A percentile compares a stretch with the other conserved stretches of the same genome.
Evolutionary conservation across 2,113 vertebrate species (phyloP).

Genomic region (Tenebrosternarchus preto): DNA sequence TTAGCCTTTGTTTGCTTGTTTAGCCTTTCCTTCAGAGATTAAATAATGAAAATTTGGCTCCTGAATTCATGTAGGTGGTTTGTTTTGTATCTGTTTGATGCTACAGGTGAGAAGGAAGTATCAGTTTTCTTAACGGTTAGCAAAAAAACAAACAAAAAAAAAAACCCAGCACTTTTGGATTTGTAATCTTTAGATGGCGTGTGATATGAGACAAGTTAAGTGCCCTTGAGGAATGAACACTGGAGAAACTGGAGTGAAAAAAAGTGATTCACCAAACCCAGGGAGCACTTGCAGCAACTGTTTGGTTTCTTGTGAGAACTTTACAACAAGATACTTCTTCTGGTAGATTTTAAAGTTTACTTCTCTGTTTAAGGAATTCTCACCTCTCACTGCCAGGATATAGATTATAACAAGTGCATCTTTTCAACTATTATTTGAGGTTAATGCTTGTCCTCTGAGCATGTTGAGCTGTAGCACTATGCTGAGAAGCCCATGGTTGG

Average conservation of each 20-base stretch:
- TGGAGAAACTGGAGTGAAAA: conserved; percentile 65
- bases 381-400: conserved; percentile 43
- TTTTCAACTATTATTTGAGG: not conserved
- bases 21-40: not conserved
- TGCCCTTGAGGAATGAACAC: conserved; percentile 47
- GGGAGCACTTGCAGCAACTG: conserved; percentile 55
- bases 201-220: not conserved
- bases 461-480: conserved; percentile 4
- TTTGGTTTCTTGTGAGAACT: conserved; percentile 68
- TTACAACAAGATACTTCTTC: conserved; percentile 64
- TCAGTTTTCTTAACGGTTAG: not conserved
- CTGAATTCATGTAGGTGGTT: conserved; percentile 28
- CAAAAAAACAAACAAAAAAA: not conserved
- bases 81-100: conserved; percentile 20
- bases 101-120: conserved; percentile 1
- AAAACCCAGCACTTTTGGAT: not conserved
- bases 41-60: not conserved
- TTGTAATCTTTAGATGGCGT: not conserved
- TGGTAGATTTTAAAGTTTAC: conserved; percentile 59
- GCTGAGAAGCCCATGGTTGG: conserved; percentile 2
- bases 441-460: conserved; percentile 1
- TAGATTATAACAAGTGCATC: not conserved
- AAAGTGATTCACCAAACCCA: conserved; percentile 52
- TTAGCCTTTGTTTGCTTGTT: not conserved
- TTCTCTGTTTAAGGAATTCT: conserved; percentile 56